Conservation (phyloP, 2,797 vertebrate species). For the Chaenodraco wilsoni region DNA sequence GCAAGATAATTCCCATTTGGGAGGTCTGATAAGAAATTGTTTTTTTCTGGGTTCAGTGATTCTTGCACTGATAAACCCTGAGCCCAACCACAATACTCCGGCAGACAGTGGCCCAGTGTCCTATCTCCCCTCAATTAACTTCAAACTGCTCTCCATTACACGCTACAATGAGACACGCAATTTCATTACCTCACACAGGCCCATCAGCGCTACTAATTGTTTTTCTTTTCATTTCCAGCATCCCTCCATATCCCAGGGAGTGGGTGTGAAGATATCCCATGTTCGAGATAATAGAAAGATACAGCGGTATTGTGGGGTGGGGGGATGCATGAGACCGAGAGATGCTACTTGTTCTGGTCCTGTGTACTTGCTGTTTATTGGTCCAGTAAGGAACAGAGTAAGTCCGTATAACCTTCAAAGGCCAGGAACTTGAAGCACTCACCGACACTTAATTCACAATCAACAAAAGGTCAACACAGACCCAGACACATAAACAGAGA, state of each 20-base stretch:
- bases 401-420: constrained; percentile 72
- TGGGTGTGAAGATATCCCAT: constrained; percentile 46
- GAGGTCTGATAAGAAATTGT: constrained; percentile 63
- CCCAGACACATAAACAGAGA: constrained; percentile 43
- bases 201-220: constrained; percentile 78
- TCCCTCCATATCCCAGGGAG: constrained; percentile 58
- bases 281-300: constrained; percentile 45
- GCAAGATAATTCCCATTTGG: constrained; percentile 71
- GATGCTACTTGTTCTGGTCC: constrained; percentile 21
- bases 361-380: constrained; percentile 61
- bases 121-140: constrained; percentile 84
- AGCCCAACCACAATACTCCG: constrained; percentile 54
- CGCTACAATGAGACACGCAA: constrained; percentile 80
- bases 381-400: constrained; percentile 51
- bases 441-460: constrained; percentile 73
- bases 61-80: constrained; percentile 67
- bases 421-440: constrained; percentile 63
- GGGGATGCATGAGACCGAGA: constrained; percentile 11
- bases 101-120: constrained; percentile 75
- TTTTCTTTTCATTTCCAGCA: constrained; percentile 75
- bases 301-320: constrained; percentile 13
- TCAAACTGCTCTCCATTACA: constrained; percentile 85
- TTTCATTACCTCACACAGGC: constrained; percentile 80
- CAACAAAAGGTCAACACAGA: constrained; percentile 74
- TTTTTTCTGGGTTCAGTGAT: constrained; percentile 67